Evolutionary conservation across 2,797 vertebrate genomes (phyloP).

Genomic region (Siniperca scherzeri): DNA sequence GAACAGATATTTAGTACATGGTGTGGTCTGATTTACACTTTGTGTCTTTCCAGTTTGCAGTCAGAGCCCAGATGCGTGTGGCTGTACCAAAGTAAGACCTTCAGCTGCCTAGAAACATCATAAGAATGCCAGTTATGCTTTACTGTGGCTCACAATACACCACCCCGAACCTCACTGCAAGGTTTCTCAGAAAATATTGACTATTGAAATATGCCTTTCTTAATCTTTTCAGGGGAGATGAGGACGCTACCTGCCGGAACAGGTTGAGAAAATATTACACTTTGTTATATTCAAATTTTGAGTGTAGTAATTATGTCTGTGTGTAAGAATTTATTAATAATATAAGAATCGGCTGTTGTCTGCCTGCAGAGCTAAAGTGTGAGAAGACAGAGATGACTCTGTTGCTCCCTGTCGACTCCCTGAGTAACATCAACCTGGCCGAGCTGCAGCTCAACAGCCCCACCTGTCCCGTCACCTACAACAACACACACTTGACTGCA

Average conservation of each 20-base stretch:
- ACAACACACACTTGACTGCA: conserved; percentile 78
- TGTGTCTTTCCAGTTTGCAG: conserved; percentile 80
- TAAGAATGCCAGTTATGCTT: conserved; percentile 14
- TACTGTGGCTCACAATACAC: background rate
- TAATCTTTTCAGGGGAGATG: conserved; percentile 70
- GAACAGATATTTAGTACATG: background rate
- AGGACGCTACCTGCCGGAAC: conserved; percentile 75
- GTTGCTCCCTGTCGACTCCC: conserved; percentile 74
- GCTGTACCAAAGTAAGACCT: conserved; percentile 83
- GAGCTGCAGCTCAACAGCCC: conserved; percentile 82
- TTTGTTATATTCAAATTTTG: background rate
- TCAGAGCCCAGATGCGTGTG: conserved; percentile 83
- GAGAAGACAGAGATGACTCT: conserved; percentile 73
- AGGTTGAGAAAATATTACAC: conserved; percentile 61
- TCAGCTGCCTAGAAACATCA: background rate
- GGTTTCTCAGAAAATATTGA: conserved; percentile 5
- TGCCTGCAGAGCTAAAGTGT: conserved; percentile 78
- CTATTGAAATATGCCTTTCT: conserved; percentile 15
- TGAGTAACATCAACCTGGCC: conserved; percentile 61
- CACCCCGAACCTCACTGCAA: background rate
- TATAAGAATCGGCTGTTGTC: conserved; percentile 21
- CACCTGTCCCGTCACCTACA: conserved; percentile 75
- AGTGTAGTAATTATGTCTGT: background rate
- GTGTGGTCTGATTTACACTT: conserved; percentile 35
- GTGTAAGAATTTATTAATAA: background rate